phyloP scores from a whole-genome alignment of 2,797 vertebrate genomes.

The Aulostomus chinensis region DNA sequence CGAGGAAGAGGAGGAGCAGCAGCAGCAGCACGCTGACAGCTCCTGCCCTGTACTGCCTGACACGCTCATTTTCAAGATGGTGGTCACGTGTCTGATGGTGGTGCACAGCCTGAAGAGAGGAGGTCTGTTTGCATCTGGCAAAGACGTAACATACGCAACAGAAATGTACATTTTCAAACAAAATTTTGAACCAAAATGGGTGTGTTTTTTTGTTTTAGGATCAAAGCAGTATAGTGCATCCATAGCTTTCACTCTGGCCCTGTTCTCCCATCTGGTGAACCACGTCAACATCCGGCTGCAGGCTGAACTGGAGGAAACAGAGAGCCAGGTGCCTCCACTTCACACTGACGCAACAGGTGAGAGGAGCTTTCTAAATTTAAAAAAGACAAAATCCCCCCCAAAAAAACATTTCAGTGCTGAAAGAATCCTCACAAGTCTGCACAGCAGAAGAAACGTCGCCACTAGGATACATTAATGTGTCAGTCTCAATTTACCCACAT shows the following conservation, averaged over 20 bases:
- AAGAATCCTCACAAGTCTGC: no score
- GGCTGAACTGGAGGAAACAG: conserved; percentile 93
- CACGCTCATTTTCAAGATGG: conserved; percentile 93
- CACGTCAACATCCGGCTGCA: conserved; percentile 97
- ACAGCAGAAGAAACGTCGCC: no score
- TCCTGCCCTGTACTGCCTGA: conserved; percentile 89
- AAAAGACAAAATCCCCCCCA: no score
- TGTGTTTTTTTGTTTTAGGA: conserved; percentile 70
- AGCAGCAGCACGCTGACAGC: conserved; percentile 74
- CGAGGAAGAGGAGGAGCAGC: conserved; percentile 91
- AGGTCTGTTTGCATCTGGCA: conserved; percentile 84
- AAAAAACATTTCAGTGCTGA: no score
- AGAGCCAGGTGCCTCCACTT: conserved; percentile 87
- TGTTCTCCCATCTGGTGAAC: conserved; percentile 97
- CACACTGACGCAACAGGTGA: conserved; percentile 86
- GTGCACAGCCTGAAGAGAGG: conserved; percentile 96
- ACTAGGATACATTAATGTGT: no score
- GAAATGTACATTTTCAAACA: no score
- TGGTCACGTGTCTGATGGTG: conserved; percentile 94
- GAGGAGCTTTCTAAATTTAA: no score
- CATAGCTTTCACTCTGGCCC: conserved; percentile 94
- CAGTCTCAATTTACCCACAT: no score
- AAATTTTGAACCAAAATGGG: background rate
- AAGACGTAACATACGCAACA: no score
- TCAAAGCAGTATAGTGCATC: conserved; percentile 97